A percentile compares a stretch with the other conserved stretches of the same genome.
Conservation (phyloP, 2,113 vertebrate genomes). For the Laticauda colubrina region DNA sequence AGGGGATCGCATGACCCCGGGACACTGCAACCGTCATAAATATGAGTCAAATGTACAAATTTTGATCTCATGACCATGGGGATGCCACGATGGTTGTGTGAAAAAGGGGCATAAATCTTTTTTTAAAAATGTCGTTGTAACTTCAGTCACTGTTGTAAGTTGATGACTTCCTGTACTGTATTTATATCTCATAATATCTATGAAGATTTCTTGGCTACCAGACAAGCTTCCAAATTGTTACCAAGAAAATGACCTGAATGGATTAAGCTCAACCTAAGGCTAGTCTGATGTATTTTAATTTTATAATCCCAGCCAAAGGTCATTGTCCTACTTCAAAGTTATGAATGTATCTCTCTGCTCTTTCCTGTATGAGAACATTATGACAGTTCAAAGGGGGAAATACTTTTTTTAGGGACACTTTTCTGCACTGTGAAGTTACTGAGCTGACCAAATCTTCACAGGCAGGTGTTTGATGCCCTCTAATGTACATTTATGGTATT, state of each 20-base stretch:
- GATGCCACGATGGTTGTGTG: background rate
- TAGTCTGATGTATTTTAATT: background rate
- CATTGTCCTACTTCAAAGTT: background rate
- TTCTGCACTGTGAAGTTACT: background rate
- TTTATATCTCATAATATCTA: background rate
- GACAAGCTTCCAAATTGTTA: background rate
- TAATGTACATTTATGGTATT: slow-evolving; percentile 1
- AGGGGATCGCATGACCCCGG: background rate
- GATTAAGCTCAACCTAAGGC: background rate
- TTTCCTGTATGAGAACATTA: background rate
- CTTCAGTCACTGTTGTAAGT: background rate
- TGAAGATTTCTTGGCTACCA: background rate
- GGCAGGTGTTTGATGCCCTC: background rate
- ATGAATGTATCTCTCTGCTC: background rate
- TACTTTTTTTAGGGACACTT: background rate
- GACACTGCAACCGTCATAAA: background rate
- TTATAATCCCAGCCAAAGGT: background rate
- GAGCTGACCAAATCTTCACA: background rate
- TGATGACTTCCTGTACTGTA: background rate
- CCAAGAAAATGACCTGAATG: background rate
- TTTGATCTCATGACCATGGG: background rate
- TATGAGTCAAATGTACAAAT: background rate
- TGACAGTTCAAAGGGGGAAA: background rate
- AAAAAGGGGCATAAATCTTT: background rate
- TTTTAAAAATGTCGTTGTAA: background rate